Base-by-base conservation (phyloP, 2,113 vertebrate genomes). In the Salvelinus sp. region DNA sequence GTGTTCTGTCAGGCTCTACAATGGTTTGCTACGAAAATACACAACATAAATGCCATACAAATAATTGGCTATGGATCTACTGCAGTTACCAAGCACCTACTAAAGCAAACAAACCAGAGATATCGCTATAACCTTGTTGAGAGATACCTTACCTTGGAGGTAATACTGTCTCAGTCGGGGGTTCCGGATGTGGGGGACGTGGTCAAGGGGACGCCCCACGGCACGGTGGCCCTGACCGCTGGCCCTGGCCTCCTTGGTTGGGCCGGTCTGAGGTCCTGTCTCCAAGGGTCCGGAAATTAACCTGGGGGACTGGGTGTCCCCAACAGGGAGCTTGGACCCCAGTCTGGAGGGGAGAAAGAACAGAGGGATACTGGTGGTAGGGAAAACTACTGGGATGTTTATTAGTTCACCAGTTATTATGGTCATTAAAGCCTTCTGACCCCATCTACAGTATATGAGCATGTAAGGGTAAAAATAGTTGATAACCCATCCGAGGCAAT, bases 101-200 rank as follows among this genome's bases (percentile, higher is more conserved):
- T 62, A 28, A 70, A 68, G 63, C 73, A 72, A 68, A 72, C 54
- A 66, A 60, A 27, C 30, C 12, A 47, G 5, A 4, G 3, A 20
- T 28, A 25, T 2, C 18, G 12, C 9, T 1, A 68, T 9, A 2
- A 23, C 25, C 47, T 48, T 16, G 6, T 68, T 6, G 33, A 30
- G 22, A 28, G 18, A 27, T 22, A 18, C 20, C 65, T 69, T 74
- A 94, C 93, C 93, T 90, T 89, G 91, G 2, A 93, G 86, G 84
- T 94, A 94, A 83, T 94, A 94, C 83, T 92, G 92, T 23, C 93
- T 88, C 63, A 94, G 90, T 76, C 89, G 91, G 30, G 93, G 93
- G 88, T 94, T 94, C 76, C 93, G 88, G 79, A 94, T 94, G 84
- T 91, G 86, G 6, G 91, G 92, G 70, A 89, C 84, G 69, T 92